Evolutionary conservation across 2,113 vertebrate species (phyloP).

Genomic region (Raja brachyura): DNA sequence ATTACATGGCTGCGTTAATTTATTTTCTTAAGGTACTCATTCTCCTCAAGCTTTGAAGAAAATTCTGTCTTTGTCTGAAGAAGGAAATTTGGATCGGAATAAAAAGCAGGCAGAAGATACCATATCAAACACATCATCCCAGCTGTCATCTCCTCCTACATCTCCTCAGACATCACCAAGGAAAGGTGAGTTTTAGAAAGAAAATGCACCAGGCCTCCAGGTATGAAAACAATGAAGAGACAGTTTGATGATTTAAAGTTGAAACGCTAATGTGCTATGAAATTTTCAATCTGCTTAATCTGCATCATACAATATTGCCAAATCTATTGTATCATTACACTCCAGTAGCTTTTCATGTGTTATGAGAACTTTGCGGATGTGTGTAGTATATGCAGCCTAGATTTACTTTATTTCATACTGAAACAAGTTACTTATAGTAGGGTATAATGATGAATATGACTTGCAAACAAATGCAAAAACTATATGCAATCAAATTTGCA

Average conservation of each 20-base stretch:
- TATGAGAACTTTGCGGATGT: not conserved
- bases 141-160: constrained; percentile 84
- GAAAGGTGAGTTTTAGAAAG: constrained; percentile 67
- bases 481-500: not conserved
- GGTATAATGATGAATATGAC: not conserved
- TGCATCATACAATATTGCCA: not conserved
- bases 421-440: not conserved
- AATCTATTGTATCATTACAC: not conserved
- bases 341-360: not conserved
- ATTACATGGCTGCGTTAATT: constrained; percentile 35
- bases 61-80: constrained; percentile 93
- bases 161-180: constrained; percentile 93
- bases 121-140: constrained; percentile 77
- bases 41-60: constrained; percentile 98
- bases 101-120: constrained; percentile 78
- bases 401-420: not conserved
- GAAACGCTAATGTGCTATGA: not conserved
- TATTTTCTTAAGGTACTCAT: constrained; percentile 71
- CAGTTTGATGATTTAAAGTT: not conserved
- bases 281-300: not conserved
- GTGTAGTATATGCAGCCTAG: not conserved
- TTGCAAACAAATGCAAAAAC: not conserved
- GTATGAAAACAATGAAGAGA: not conserved
- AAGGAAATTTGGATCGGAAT: constrained; percentile 76
- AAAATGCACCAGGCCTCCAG: constrained; percentile 7